Conservation (phyloP, 2,113 vertebrate genomes). For the Cryptomyrus ogoouensis region DNA sequence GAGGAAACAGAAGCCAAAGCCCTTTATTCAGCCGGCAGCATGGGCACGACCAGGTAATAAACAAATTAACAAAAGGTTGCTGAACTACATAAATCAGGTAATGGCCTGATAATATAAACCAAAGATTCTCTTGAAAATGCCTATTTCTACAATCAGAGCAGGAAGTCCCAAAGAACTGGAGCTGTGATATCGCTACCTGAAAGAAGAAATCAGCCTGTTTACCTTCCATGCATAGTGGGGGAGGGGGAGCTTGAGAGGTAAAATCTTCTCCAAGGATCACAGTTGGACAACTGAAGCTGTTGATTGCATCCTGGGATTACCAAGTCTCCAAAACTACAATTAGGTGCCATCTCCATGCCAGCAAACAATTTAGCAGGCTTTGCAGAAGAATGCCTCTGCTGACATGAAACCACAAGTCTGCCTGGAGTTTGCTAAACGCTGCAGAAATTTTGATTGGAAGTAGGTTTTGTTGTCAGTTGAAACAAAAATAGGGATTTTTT, state of each 20-base stretch:
- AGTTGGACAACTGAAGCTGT: neutral
- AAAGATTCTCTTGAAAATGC: neutral
- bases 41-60: neutral
- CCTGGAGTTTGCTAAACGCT: neutral
- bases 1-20: neutral
- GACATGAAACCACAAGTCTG: neutral
- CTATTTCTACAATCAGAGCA: neutral
- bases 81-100: neutral
- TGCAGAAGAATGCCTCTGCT: neutral
- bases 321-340: conserved; percentile 16
- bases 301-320: neutral
- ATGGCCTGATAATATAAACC: neutral
- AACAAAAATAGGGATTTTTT: conserved; percentile 15
- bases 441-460: conserved; percentile 5
- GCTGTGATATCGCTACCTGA: neutral
- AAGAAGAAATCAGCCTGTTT: neutral
- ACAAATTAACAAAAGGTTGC: neutral
- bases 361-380: neutral
- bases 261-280: conserved; percentile 6
- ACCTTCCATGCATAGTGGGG: neutral
- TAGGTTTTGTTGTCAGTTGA: neutral
- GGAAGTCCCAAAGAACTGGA: neutral
- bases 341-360: conserved; percentile 7
- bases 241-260: neutral
- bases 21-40: neutral